A percentile compares a stretch with the other conserved stretches of the same genome.
Conservation (phyloP, 2,888 invertebrate species). For the Cheilosia scutellata region DNA sequence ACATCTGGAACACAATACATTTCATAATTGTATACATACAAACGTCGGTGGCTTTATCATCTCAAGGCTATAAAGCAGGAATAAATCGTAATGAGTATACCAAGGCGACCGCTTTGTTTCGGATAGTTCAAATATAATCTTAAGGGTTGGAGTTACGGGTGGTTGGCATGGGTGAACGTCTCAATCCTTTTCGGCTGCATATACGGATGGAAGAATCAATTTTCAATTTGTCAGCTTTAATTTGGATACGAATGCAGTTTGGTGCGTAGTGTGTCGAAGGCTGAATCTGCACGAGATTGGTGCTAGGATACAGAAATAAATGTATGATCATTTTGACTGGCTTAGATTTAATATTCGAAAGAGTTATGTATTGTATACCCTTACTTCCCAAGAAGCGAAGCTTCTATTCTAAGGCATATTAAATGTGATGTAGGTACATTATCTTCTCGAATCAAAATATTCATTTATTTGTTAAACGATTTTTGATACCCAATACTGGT, state of each 20-base stretch:
- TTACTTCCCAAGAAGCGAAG: background rate
- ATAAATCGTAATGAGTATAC: conserved; percentile 67
- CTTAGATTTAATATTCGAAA: conserved; percentile 64
- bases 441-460: conserved; percentile 21
- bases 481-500: conserved; percentile 36
- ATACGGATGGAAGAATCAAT: conserved; percentile 63
- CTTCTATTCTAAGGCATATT: conserved; percentile 24
- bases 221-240: conserved; percentile 74
- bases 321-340: conserved; percentile 43
- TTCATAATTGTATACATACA: background rate
- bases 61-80: conserved; percentile 15
- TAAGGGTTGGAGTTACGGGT: background rate
- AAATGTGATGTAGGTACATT: conserved; percentile 36
- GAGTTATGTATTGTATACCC: conserved; percentile 9
- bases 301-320: conserved; percentile 50
- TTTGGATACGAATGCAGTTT: conserved; percentile 55
- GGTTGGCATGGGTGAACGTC: conserved; percentile 7
- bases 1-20: conserved; percentile 33
- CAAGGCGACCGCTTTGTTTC: conserved; percentile 53
- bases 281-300: background rate
- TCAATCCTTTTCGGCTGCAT: conserved; percentile 69
- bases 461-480: conserved; percentile 44
- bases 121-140: conserved; percentile 42
- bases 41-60: conserved; percentile 31
- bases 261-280: conserved; percentile 1